Percentiles rank a stretch among this genome's conserved stretches.
Conservation (phyloP, 2,888 invertebrate genomes). For the Lysandra bellargus region DNA sequence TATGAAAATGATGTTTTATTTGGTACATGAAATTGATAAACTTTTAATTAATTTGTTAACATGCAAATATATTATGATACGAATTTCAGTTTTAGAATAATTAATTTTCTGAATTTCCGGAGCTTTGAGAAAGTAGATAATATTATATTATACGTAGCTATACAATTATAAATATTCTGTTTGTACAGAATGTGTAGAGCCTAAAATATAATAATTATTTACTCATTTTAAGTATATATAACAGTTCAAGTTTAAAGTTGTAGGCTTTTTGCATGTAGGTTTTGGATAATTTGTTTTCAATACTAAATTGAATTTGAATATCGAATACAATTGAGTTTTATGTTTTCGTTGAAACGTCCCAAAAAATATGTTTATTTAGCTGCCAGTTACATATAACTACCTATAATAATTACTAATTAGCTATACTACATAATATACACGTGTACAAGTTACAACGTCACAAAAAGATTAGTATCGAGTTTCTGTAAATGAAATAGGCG, state of each 20-base stretch:
- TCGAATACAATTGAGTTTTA: not conserved
- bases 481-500: not conserved
- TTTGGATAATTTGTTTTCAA: not conserved
- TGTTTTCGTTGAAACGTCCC: too few relatives aligned
- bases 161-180: not conserved
- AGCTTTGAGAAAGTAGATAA: not conserved
- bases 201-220: not conserved
- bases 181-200: not conserved
- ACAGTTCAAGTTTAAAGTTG: not conserved
- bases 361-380: too few relatives aligned
- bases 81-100: not conserved
- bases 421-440: too few relatives aligned
- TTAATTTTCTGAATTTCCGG: not conserved
- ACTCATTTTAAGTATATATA: not conserved
- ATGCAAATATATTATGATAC: not conserved
- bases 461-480: not conserved
- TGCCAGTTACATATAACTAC: too few relatives aligned
- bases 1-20: not conserved
- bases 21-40: not conserved
- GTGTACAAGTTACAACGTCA: not conserved
- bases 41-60: slow-evolving; percentile 13
- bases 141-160: not conserved
- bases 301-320: not conserved
- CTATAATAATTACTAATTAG: too few relatives aligned
- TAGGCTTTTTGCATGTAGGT: not conserved